Evolutionary conservation across 2,888 invertebrate species (phyloP).

Genomic region (Papilio demoleus): DNA sequence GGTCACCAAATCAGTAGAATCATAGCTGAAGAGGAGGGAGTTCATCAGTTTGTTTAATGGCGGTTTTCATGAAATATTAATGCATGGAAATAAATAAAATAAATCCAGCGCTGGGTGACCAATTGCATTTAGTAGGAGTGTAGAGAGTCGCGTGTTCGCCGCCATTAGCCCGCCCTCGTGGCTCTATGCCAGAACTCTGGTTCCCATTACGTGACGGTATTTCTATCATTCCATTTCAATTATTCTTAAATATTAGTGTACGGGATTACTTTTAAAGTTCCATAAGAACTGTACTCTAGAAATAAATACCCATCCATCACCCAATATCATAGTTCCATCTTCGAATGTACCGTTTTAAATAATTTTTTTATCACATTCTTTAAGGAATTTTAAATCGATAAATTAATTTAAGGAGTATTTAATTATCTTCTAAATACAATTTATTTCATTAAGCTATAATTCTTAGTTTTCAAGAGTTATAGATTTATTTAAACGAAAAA

Average conservation of each 20-base stretch:
- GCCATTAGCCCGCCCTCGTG: slow-evolving; percentile 76
- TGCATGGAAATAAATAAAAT: slow-evolving; percentile 54
- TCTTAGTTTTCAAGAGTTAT: too few species aligned
- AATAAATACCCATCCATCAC: too few species aligned
- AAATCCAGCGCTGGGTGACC: slow-evolving; percentile 63
- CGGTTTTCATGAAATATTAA: slow-evolving; percentile 16
- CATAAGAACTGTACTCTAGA: neutral
- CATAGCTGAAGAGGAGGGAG: neutral
- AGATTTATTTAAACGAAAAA: too few species aligned
- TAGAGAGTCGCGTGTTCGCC: slow-evolving; percentile 68
- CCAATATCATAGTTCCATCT: too few species aligned
- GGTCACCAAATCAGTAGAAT: neutral
- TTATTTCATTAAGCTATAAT: too few species aligned
- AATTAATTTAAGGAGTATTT: too few species aligned
- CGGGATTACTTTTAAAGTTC: neutral
- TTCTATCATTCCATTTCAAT: slow-evolving; percentile 32
- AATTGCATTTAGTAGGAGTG: slow-evolving; percentile 74
- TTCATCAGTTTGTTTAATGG: neutral
- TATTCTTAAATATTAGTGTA: neutral
- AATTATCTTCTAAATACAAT: too few species aligned
- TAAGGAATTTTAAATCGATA: too few species aligned
- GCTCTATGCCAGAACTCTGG: slow-evolving; percentile 64
- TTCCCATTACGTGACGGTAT: slow-evolving; percentile 54
- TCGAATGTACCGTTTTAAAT: too few species aligned
- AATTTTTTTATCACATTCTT: too few species aligned